phyloP scores from a whole-genome alignment of 2,113 vertebrate genomes.

The Dipodomys ordii region DNA sequence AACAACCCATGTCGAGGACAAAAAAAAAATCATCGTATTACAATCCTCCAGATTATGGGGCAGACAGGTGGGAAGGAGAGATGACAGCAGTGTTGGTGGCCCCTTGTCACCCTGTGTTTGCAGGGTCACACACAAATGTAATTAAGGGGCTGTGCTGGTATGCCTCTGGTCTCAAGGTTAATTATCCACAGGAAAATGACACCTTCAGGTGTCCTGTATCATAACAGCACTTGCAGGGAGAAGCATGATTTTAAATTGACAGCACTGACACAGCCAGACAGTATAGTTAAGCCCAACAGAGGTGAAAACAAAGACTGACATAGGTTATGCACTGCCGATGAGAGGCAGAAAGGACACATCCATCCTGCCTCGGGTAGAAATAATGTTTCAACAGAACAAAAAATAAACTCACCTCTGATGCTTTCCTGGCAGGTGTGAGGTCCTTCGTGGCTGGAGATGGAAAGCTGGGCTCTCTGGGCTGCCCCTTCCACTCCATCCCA shows the following conservation, averaged over 20 bases:
- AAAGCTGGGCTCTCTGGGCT: fast-evolving
- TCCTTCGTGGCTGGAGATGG: fast-evolving
- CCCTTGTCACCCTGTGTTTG: slow-evolving; percentile 42
- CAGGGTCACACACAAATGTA: slow-evolving; percentile 60
- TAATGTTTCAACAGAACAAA: neutral
- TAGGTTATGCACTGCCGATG: slow-evolving; percentile 3
- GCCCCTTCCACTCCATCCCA: no score
- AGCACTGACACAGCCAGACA: slow-evolving; percentile 21
- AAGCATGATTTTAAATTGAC: slow-evolving; percentile 56
- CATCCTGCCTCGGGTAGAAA: neutral
- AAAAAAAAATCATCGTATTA: slow-evolving; percentile 48
- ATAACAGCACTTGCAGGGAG: neutral
- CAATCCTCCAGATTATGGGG: slow-evolving; percentile 34
- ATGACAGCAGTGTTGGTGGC: slow-evolving; percentile 49
- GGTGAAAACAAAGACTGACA: slow-evolving; percentile 70
- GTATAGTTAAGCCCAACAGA: slow-evolving; percentile 8
- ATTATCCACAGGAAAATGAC: slow-evolving; percentile 77
- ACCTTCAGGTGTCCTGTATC: slow-evolving; percentile 67
- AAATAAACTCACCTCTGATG: neutral
- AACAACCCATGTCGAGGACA: slow-evolving; percentile 45
- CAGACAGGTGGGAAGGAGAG: slow-evolving; percentile 25
- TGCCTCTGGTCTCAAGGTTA: slow-evolving; percentile 74
- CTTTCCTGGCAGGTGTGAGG: neutral
- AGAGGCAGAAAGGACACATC: neutral
- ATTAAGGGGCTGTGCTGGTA: slow-evolving; percentile 54